Conservation (phyloP, 1,140 invertebrate species). For the Drosophila ohnishii region DNA sequence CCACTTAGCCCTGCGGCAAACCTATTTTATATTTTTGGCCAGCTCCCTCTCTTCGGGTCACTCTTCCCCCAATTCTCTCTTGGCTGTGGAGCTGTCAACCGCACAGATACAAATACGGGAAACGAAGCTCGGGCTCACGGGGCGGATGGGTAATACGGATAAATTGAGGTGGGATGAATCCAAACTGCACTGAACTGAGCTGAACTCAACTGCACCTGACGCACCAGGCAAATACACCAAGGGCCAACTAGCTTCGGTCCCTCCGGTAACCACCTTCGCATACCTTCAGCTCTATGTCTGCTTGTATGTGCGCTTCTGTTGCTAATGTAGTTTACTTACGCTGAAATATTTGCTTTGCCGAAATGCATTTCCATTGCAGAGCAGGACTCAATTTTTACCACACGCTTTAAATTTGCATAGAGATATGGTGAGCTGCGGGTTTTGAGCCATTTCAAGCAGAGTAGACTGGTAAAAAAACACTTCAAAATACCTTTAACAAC, state of each 20-base stretch:
- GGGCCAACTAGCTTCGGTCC: conserved; percentile 44
- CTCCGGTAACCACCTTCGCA: background rate
- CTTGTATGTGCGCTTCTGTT: conserved; percentile 31
- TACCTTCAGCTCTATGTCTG: background rate
- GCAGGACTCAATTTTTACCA: conserved; percentile 49
- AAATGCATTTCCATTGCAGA: conserved; percentile 59
- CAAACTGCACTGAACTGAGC: conserved; percentile 25
- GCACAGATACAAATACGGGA: conserved; percentile 55
- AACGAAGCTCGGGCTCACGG: conserved; percentile 5
- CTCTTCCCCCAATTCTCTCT: background rate
- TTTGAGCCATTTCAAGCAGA: conserved; percentile 1
- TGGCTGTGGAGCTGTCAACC: conserved; percentile 62
- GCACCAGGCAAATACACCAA: conserved; percentile 58
- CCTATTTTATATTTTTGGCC: conserved; percentile 37
- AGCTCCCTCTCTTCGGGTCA: background rate
- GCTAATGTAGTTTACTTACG: conserved; percentile 75
- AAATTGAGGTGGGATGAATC: conserved; percentile 18
- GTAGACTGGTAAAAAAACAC: background rate
- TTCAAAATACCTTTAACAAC: background rate
- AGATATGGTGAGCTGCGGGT: conserved; percentile 5
- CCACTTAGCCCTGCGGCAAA: conserved; percentile 38
- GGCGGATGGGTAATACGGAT: conserved; percentile 6
- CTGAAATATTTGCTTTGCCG: conserved; percentile 68
- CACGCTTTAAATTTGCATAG: conserved; percentile 35
- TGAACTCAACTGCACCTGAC: conserved; percentile 64